A percentile compares a stretch with the other conserved stretches of the same genome.
Evolutionary conservation across 1,140 invertebrate species (phyloP).

Genomic region (Panonychus citri): DNA sequence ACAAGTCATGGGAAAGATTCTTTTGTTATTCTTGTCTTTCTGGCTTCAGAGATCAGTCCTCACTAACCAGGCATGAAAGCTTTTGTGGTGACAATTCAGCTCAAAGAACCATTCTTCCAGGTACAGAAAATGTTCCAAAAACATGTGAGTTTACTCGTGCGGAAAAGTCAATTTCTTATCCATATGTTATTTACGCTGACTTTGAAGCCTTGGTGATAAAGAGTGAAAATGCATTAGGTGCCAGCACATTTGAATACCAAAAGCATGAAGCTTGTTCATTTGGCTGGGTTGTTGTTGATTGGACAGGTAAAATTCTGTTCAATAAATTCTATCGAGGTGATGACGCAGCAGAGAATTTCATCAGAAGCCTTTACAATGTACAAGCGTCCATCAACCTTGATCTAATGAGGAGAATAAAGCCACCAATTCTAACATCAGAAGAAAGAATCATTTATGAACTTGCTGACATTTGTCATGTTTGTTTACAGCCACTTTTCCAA

Average conservation of each 20-base stretch:
- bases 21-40: not conserved
- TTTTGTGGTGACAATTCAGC: not conserved
- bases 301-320: not conserved
- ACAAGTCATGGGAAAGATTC: not conserved
- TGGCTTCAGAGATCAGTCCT: not conserved
- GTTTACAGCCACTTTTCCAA: not conserved
- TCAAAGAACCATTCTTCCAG: not conserved
- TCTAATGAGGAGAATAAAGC: not conserved
- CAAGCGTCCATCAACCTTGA: not conserved
- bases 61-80: not conserved
- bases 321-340: not conserved
- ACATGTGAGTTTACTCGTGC: not conserved
- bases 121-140: not conserved
- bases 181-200: not conserved
- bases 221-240: not conserved
- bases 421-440: not conserved
- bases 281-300: not conserved
- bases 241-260: not conserved
- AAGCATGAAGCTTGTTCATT: not conserved
- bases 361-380: not conserved
- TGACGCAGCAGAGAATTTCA: not conserved
- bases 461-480: not conserved
- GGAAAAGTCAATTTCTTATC: not conserved
- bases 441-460: not conserved
- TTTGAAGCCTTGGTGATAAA: not conserved